phyloP scores from a whole-genome alignment of 2,888 invertebrate genomes.

The Blomia tropicalis region DNA sequence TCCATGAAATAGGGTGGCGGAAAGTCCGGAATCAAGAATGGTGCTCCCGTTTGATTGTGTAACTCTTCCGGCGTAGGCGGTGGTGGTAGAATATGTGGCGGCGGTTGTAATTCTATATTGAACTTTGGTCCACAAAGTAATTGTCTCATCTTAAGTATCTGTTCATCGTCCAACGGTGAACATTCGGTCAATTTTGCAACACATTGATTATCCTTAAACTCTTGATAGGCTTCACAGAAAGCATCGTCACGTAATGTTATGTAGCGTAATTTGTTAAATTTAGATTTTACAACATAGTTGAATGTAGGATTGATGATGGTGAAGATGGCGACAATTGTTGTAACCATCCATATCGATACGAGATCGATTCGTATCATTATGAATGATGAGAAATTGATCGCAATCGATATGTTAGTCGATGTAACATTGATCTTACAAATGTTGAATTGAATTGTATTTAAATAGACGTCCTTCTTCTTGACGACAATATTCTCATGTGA shows the following conservation, averaged over 20 bases:
- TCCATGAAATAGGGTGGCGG: conserved; percentile 2
- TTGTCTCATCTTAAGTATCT: conserved; percentile 16
- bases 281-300: not conserved
- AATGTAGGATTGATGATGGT: not conserved
- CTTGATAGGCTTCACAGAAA: conserved; percentile 18
- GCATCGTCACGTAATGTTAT: conserved; percentile 9
- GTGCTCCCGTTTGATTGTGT: not conserved
- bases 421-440: too few relatives aligned
- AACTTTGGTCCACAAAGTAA: conserved; percentile 19
- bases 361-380: not conserved
- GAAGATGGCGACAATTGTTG: not conserved
- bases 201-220: conserved; percentile 17
- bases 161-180: not conserved
- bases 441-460: too few relatives aligned
- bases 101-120: conserved; percentile 9
- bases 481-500: too few relatives aligned
- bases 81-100: conserved; percentile 2
- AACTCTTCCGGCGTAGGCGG: not conserved
- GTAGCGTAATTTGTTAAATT: conserved; percentile 10
- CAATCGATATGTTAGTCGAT: not conserved
- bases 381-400: not conserved
- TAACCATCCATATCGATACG: not conserved
- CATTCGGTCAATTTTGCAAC: conserved; percentile 16
- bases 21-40: not conserved
- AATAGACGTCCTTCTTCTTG: too few relatives aligned